Conservation (phyloP, 2,113 vertebrate species). For the Vulpes ferrilata region DNA sequence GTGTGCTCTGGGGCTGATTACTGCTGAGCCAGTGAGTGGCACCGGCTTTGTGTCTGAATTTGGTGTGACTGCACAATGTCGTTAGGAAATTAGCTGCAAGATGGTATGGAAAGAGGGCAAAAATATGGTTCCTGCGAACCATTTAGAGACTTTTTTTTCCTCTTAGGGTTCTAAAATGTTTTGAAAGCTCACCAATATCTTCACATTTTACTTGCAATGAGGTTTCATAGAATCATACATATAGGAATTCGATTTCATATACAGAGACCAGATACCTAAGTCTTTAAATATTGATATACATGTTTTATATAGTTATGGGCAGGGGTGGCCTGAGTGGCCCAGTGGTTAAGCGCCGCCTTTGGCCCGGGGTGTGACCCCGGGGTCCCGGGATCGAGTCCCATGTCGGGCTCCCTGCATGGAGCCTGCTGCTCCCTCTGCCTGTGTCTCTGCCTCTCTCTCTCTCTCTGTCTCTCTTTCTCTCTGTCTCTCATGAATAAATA, state of each 20-base stretch:
- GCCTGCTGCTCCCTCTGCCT: too few species aligned
- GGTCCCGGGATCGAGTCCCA: too few species aligned
- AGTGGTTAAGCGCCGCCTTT: too few species aligned
- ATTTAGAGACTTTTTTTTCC: not conserved
- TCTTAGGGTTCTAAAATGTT: not conserved
- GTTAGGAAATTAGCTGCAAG: not conserved
- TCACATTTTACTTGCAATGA: not conserved
- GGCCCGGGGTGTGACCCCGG: too few species aligned
- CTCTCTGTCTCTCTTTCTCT: too few species aligned
- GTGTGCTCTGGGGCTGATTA: not conserved
- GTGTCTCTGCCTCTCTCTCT: too few species aligned
- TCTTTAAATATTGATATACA: not conserved
- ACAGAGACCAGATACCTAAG: not conserved
- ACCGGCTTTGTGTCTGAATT: not conserved
- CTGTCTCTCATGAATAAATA: too few species aligned
- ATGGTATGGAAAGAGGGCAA: not conserved
- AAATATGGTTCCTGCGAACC: not conserved
- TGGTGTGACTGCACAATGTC: not conserved
- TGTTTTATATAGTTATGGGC: not conserved
- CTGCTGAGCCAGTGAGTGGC: not conserved
- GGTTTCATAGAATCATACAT: not conserved
- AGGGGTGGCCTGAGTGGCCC: not conserved
- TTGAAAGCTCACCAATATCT: not conserved
- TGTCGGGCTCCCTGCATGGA: too few species aligned
- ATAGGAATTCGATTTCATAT: not conserved